Base-by-base conservation (phyloP, 2,797 vertebrate species). In the Sebastes itinus region DNA sequence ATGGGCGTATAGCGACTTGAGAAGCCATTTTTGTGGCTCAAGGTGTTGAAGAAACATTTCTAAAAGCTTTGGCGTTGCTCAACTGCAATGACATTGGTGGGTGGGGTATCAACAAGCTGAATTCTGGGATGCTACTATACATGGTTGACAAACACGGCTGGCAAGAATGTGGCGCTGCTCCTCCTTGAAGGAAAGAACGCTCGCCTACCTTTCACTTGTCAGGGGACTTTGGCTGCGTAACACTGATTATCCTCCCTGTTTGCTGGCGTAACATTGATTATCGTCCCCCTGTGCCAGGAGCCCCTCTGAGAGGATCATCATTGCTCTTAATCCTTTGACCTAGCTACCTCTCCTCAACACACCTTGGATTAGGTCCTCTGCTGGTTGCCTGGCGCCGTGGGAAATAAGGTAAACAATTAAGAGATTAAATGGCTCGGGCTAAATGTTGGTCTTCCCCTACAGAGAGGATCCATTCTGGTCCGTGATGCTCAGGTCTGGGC, bases 391-490 rank as follows among this genome's bases (percentile, higher is more conserved):
- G 83, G 92, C 91, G 87, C 87, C 81, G 68, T 72, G 89, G 89
- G 92, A 93, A 95, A 94, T 85, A 83, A 84, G 90, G 91, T 92
- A 92, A 93, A 94, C 93, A 94, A 95, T 95, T 96, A 95, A 86
- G 83, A 92, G 93, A 95, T 95, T 94, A 94, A 93, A 92, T 87
- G 84, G 89, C 84, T 91, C 71, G 82, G 84, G 80, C 80, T 91
- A 92, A 91, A 90, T 86, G 81, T 87, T 89, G 87, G 84, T 86
- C 85, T 86, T 83, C 42, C 75, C 88, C 91, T 83, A 82, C 85
- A 68, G 88, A 87, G 88, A 85, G 74, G 81, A 82, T 60, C 90
- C 82, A 91, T 90, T 92, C 75, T 88, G 74, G 85, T 87, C 78
- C 81, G 78, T 70, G 78, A 85, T 81, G 78, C 85, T 87, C 49